Evolutionary conservation across 2,797 vertebrate genomes (phyloP), one percentile per base, ranked within the genome.

Genomic region (Taenioides sp.): DNA sequence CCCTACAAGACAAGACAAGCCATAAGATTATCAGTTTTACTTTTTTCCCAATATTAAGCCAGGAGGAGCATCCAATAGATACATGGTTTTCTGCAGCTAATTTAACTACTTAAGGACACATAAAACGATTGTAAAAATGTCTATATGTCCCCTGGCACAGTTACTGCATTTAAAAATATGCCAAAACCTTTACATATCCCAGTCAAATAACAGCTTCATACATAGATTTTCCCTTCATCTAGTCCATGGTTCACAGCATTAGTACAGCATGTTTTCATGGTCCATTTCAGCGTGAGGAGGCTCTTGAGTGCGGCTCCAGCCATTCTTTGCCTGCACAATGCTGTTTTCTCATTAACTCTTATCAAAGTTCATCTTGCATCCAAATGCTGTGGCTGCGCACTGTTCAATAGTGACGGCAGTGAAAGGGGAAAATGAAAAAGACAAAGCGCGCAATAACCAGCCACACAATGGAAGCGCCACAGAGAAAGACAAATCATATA

Each of bases 341-440:
- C 84, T 82, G 82, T 78, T 88, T 93, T 94, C 93, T 93, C 92
- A 94, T 94, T 94, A 94, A 93, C 88, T 92, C 92, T 94, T 93
- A 94, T 94, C 93, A 93, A 92, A 93, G 92, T 93, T 93, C 90
- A 93, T 94, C 93, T 92, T 87, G 92, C 92, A 93, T 92, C 90
- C 91, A 89, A 92, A 93, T 93, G 87, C 88, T 85, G 84, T 85
- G 80, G 77, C 88, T 86, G 80, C 82, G 79, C 75, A 82, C 84
- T 55, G 76, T 83, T 89, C 85, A 82, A 87, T 85, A 84, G 77
- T 57, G 87, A 76, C 78, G 74, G 81, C 74, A 43, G 73, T 79
- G 78, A 84, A 84, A 86, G 72, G 84, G 79, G 80, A 85, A 86
- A 90, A 88, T 80, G 82, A 84, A 83, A 90, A 83, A 87, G 82